Base-by-base conservation (phyloP, 2,888 invertebrate genomes). In the Neria commutata region DNA sequence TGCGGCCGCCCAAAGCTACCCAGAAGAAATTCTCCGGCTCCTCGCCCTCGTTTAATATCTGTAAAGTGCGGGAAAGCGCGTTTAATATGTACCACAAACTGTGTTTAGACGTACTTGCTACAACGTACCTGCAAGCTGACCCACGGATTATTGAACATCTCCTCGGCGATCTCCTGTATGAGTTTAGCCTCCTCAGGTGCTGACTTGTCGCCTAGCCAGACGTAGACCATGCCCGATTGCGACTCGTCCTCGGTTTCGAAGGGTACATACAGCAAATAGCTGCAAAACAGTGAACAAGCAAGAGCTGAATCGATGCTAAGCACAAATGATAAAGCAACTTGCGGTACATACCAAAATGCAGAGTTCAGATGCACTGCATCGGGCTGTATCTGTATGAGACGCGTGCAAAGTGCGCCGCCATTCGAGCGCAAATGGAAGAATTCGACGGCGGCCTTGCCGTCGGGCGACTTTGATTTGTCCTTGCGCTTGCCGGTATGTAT, bases 21-120 rank as follows among this genome's bases (percentile, higher is more conserved):
- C 98, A 98, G 84, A 98, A 98, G 86, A 98, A 98, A 78, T 97
- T 97, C 77, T 98, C 97, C 0, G 98, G 97, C 81, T 98, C 98
- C 77, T 94, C 94, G 16, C 97, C 97, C 84, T 98, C 98, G 58
- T 89, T 89, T 53, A 96, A 80, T 16, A 94, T 88, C 88, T 94
- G 21, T 24, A 16, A n/a, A n/a, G n/a, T n/a, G n/a, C n/a, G n/a
- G n/a, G n/a, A n/a, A n/a, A 24, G 34, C 16, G 19, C n/a, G n/a
- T n/a, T n/a, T n/a, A n/a, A n/a, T n/a, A n/a, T n/a, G n/a, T n/a
- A n/a, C n/a, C n/a, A n/a, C n/a, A n/a, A n/a, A n/a, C n/a, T n/a
- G n/a, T n/a, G n/a, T n/a, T n/a, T n/a, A n/a, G n/a, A n/a, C n/a
- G 17, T 23, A 40, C 34, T 45, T 45, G 10, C 8, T 45, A 45